Evolutionary conservation across 2,113 vertebrate genomes (phyloP), one percentile per base, ranked within the genome.

Genomic region (Morone chrysops): DNA sequence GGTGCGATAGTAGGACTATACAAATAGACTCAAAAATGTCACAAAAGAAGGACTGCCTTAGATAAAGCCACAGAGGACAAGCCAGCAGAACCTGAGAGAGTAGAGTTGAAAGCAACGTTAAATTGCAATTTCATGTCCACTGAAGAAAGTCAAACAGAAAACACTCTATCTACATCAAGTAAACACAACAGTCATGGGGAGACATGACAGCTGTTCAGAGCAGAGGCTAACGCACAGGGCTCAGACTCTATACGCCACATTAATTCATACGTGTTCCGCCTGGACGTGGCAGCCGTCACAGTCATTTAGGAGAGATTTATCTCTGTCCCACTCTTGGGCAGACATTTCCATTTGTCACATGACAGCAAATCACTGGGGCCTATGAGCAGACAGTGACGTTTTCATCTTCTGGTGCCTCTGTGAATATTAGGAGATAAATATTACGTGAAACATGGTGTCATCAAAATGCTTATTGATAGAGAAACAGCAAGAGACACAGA

Each of bases 281-380:
- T 48, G 80, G 83, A 82, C 76, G 84, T 53, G 69, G 74, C 77
- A 80, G 83, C 87, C 38, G 45, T 90, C 87, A 87, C 70, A 81
- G 79, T 87, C 78, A 75, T 89, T 93, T 83, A 84, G 38, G 40
- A 70, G 48, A 93, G 81, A 92, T 87, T 81, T 77, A 90, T 90
- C 61, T 68, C 18, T 20, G 25, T 78, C 47, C n/a, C 40, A 81
- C 73, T 89, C 65, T 59, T 62, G 74, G 53, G 87, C 54, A 54
- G 38, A 91, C 87, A 89, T 88, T 90, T 93, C 50, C 84, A 93
- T 91, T 92, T 85, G 63, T 80, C 75, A 75, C 78, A 84, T 81
- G 72, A 83, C 80, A 75, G 78, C 70, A 75, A 84, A 85, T 91
- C 82, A 86, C 53, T 8, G 14, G 40, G 62, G 65, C 16, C 40